These are phyloP conservation scores for Sycon ciliatum DNA, from an alignment of 37 sponge, comb jelly and placozoan genomes.

Conservation along the genomic window DNA sequence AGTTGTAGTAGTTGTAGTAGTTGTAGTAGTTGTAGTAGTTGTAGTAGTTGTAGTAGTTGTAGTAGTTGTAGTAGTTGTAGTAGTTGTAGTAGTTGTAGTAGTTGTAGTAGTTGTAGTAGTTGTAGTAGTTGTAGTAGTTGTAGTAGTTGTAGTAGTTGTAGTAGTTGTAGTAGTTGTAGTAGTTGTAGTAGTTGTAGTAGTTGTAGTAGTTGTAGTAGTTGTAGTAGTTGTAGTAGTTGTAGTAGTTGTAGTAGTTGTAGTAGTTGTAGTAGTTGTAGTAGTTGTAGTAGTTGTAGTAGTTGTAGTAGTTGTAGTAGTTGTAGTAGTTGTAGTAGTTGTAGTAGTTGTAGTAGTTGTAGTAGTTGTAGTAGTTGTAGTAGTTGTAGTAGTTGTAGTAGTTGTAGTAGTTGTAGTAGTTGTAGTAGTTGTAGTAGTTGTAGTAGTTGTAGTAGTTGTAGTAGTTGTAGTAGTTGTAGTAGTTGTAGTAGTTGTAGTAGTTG, in stretches of 20 bases:
- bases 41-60: not conserved
- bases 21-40: slow-evolving; percentile 6
- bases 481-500: slow-evolving; percentile 8
- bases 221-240: slow-evolving; percentile 8
- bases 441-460: slow-evolving; percentile 6
- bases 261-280: slow-evolving; percentile 6
- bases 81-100: slow-evolving; percentile 6
- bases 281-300: slow-evolving; percentile 8
- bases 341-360: slow-evolving; percentile 8
- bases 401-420: slow-evolving; percentile 8
- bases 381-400: slow-evolving; percentile 6
- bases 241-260: slow-evolving; percentile 8
- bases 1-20: slow-evolving; percentile 8
- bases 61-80: slow-evolving; percentile 1
- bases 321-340: slow-evolving; percentile 6
- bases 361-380: slow-evolving; percentile 8
- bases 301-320: slow-evolving; percentile 8
- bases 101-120: slow-evolving; percentile 8
- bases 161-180: slow-evolving; percentile 8
- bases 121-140: slow-evolving; percentile 8
- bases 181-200: slow-evolving; percentile 8
- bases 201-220: slow-evolving; percentile 6
- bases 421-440: slow-evolving; percentile 8
- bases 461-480: slow-evolving; percentile 8
- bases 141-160: slow-evolving; percentile 6